phyloP scores from a whole-genome alignment of 2,797 vertebrate genomes.

The Mastacembelus armatus region DNA sequence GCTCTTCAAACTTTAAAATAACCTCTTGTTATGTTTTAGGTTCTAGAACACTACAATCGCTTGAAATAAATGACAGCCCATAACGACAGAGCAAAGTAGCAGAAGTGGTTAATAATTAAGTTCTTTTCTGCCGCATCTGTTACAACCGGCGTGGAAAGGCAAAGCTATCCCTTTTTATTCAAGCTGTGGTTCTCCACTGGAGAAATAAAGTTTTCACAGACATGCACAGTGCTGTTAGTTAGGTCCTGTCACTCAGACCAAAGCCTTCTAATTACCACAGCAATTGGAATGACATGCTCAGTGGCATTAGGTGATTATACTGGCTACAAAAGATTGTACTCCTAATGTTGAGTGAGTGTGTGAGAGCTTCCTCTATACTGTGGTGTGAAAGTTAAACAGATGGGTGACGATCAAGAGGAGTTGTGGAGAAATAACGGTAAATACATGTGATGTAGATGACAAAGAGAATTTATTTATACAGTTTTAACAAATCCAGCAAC shows the following conservation, averaged over 20 bases:
- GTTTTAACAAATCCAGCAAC: not conserved
- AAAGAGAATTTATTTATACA: not conserved
- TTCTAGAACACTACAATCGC: not conserved
- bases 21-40: not conserved
- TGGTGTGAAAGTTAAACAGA: conserved; percentile 29
- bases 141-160: not conserved
- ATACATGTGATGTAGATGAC: not conserved
- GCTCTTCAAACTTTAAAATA: conserved; percentile 7
- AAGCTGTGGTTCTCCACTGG: not conserved
- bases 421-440: not conserved
- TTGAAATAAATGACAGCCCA: conserved; percentile 4
- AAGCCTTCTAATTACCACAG: conserved; percentile 43
- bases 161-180: not conserved
- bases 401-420: conserved; percentile 17
- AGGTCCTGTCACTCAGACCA: conserved; percentile 27
- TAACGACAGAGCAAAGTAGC: not conserved
- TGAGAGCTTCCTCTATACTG: conserved; percentile 6
- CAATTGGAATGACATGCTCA: conserved; percentile 44
- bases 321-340: conserved; percentile 17
- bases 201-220: not conserved
- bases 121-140: conserved; percentile 4
- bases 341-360: conserved; percentile 27
- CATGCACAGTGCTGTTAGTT: not conserved
- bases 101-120: not conserved
- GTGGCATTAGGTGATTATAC: conserved; percentile 45